Conservation (phyloP, 2,888 invertebrate genomes). For the Pecten maximus region DNA sequence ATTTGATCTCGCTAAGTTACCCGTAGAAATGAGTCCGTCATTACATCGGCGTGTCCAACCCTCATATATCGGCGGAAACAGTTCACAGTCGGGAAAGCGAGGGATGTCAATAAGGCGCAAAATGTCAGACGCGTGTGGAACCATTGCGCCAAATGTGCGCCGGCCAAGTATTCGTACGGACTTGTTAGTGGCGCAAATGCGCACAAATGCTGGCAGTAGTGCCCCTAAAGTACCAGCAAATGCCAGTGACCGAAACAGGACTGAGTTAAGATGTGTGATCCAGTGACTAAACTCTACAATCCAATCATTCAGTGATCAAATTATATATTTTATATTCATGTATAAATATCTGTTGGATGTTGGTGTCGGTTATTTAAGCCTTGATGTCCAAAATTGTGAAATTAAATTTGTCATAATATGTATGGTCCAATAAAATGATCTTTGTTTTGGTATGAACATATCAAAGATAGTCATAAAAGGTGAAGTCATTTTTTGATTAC, state of each 20-base stretch:
- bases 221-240: constrained; percentile 17
- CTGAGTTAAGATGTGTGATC: constrained; percentile 68
- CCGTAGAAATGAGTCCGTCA: constrained; percentile 92
- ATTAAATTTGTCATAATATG: not conserved
- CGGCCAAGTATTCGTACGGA: constrained; percentile 94
- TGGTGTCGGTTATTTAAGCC: not conserved
- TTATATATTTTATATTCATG: constrained; percentile 17
- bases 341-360: constrained; percentile 16
- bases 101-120: constrained; percentile 91
- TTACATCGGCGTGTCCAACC: constrained; percentile 91
- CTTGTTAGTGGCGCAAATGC: constrained; percentile 92
- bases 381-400: constrained; percentile 4
- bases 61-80: constrained; percentile 70
- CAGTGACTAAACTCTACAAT: constrained; percentile 53
- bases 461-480: no score
- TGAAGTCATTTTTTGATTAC: no score
- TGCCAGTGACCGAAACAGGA: constrained; percentile 42
- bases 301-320: not conserved
- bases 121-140: constrained; percentile 93
- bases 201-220: constrained; percentile 63
- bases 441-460: no score
- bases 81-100: constrained; percentile 60
- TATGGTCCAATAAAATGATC: no score
- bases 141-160: constrained; percentile 93
- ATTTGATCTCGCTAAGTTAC: constrained; percentile 91